Evolutionary conservation across 2,797 vertebrate species (phyloP).

Genomic region (Malacoraja senta): DNA sequence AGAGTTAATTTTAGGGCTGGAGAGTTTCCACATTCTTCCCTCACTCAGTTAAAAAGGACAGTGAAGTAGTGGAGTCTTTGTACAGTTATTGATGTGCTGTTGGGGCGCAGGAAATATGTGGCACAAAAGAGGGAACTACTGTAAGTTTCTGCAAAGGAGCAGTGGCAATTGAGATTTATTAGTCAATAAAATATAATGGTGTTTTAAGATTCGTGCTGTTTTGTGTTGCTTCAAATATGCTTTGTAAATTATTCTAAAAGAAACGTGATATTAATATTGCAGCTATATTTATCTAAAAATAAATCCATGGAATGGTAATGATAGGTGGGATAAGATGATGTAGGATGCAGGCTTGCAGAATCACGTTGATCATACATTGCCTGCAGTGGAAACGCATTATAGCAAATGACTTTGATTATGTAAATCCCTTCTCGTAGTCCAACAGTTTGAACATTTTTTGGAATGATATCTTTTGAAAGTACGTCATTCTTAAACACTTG

Average conservation of each 20-base stretch:
- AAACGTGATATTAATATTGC: background rate
- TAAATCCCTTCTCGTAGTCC: background rate
- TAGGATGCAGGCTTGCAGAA: background rate
- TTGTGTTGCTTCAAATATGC: background rate
- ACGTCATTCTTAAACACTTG: background rate
- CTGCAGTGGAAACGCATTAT: background rate
- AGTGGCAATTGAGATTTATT: background rate
- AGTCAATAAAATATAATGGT: background rate
- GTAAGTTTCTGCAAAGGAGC: background rate
- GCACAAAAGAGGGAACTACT: background rate
- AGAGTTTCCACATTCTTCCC: background rate
- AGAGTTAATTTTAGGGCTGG: background rate
- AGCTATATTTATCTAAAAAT: background rate
- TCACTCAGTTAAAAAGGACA: background rate
- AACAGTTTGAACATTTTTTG: background rate
- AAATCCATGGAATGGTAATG: conserved; percentile 2
- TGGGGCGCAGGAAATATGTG: background rate
- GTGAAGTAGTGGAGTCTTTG: background rate
- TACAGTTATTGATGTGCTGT: background rate
- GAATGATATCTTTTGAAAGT: background rate
- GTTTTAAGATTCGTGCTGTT: background rate
- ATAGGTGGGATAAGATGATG: conserved; percentile 1
- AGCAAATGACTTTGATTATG: background rate
- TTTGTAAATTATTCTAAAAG: background rate
- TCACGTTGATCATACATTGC: conserved; percentile 5